Evolutionary conservation across 2,113 vertebrate species (phyloP).

Genomic region (Anoura caudifer): DNA sequence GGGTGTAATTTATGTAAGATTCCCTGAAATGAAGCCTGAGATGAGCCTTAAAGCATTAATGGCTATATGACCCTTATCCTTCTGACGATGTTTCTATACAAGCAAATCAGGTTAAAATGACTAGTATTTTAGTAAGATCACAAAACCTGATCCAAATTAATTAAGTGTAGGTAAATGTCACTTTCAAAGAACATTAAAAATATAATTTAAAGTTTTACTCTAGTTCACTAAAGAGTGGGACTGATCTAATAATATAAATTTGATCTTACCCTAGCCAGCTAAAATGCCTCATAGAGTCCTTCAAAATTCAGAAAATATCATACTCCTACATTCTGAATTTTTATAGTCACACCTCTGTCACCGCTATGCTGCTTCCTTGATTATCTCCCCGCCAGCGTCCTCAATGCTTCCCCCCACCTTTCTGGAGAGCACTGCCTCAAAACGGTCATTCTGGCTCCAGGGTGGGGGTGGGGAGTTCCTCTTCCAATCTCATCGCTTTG

Average conservation of each 20-base stretch:
- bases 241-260: background rate
- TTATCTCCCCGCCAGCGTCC: accelerated
- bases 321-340: background rate
- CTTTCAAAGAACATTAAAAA: background rate
- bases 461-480: background rate
- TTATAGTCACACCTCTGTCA: background rate
- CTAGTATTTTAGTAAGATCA: background rate
- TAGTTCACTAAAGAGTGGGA: background rate
- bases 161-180: background rate
- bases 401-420: background rate
- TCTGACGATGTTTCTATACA: background rate
- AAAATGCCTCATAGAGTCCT: background rate
- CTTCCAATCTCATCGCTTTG: background rate
- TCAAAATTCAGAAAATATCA: background rate
- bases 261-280: background rate
- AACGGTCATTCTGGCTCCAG: accelerated
- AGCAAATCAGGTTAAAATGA: background rate
- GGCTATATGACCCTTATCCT: background rate
- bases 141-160: background rate
- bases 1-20: background rate
- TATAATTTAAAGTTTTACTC: background rate
- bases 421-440: background rate
- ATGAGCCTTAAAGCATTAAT: background rate
- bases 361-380: background rate
- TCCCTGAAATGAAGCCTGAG: background rate